phyloP scores from a whole-genome alignment of 2,113 vertebrate species.

The Steatornis caripensis region DNA sequence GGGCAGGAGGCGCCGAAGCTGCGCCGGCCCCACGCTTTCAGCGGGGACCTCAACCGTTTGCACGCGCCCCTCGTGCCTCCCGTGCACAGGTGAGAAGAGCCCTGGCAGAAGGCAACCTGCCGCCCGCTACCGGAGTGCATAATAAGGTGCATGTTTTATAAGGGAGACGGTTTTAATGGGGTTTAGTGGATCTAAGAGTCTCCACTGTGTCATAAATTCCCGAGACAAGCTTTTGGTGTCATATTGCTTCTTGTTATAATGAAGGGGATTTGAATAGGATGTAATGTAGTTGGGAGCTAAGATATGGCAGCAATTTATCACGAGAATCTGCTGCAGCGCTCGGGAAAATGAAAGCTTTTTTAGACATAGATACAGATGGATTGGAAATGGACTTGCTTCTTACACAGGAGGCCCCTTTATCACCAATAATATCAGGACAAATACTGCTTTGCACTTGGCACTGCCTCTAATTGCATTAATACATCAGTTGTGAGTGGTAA shows the following conservation, averaged over 20 bases:
- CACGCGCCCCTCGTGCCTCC: neutral
- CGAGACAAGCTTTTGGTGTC: constrained; percentile 56
- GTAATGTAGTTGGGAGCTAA: constrained; percentile 47
- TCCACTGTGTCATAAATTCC: constrained; percentile 56
- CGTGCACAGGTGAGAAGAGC: neutral
- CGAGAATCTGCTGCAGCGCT: neutral
- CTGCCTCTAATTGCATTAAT: neutral
- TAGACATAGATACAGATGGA: constrained; percentile 45
- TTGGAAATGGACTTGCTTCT: constrained; percentile 15
- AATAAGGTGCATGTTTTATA: constrained; percentile 56
- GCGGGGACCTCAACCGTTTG: neutral
- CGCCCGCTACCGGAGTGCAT: neutral
- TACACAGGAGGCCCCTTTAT: constrained; percentile 43
- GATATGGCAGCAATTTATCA: constrained; percentile 51
- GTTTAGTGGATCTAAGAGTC: constrained; percentile 55
- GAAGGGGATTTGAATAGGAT: constrained; percentile 63
- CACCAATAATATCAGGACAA: constrained; percentile 25
- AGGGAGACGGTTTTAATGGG: constrained; percentile 57
- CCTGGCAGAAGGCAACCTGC: neutral
- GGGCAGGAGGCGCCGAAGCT: neutral
- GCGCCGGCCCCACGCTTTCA: neutral
- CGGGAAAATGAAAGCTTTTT: neutral
- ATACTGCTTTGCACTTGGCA: constrained; percentile 33
- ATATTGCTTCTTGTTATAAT: constrained; percentile 53
- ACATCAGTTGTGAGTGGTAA: constrained; percentile 10